Evolutionary conservation across 2,113 vertebrate genomes (phyloP), one percentile per base, ranked within the genome.

Genomic region (Engystomops pustulosus): DNA sequence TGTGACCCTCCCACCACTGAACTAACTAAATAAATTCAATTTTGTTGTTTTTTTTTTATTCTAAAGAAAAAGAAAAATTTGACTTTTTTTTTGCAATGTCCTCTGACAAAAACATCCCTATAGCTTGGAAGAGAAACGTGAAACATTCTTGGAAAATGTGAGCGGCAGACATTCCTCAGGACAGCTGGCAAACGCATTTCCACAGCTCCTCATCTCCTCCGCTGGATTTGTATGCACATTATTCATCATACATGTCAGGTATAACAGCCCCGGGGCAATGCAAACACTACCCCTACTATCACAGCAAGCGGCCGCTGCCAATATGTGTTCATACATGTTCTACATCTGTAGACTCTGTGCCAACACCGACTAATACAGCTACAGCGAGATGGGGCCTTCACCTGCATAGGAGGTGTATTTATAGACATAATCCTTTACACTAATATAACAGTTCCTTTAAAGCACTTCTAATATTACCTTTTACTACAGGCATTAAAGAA

Each of bases 101-200:
- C 69, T 74, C 69, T 23, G 20, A 85, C 32, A 47, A 55, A 55
- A 85, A 85, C 47, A 85, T 70, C 25, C 71, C 25, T 69, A 41
- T 70, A 85, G 75, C 49, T 85, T 85, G 74, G 83, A 79, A 79
- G 27, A 79, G 62, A 85, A 85, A 85, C 12, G 34, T 51, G 44
- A 78, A 84, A 70, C 74, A 85, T 85, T 85, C 74, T 60, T 78
- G 83, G 83, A 85, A 85, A 85, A 85, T 79, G 8, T 85, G 82
- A 85, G 32, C 34, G 38, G 18, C 17, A 30, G 25, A 51, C 75
- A 78, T 85, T 85, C 75, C 83, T 17, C 55, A 23, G 23, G 76
- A 85, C 83, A 85, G 83, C 83, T 85, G 83, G 83, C 45, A 32
- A 79, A 58, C 32, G 5, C 60, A 85, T 85, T 85, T 85, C 69